These are phyloP conservation scores for Cyprinella venusta DNA, from an alignment of 2,797 vertebrate genomes.

Conservation along the genomic window DNA sequence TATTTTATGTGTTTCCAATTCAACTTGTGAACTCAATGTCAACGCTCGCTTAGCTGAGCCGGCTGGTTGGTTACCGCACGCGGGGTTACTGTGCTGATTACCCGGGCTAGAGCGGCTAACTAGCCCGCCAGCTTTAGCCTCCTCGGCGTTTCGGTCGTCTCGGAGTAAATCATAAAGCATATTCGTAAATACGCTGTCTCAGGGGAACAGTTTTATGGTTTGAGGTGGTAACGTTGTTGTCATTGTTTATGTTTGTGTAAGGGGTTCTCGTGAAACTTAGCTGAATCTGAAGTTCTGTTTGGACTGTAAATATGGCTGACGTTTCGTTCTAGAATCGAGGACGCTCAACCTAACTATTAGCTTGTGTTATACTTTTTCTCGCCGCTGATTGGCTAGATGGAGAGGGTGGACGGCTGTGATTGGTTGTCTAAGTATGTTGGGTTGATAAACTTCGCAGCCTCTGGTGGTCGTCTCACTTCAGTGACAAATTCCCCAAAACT, in stretches of 20 bases:
- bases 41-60: not conserved
- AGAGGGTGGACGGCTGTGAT: conserved; percentile 61
- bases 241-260: not conserved
- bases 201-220: not conserved
- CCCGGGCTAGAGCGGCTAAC: conserved; percentile 36
- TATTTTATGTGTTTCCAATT: not conserved
- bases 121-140: conserved; percentile 43
- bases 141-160: not conserved
- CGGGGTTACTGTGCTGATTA: conserved; percentile 11
- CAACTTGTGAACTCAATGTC: conserved; percentile 12
- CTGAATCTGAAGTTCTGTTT: conserved; percentile 53
- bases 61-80: not conserved
- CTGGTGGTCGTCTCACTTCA: conserved; percentile 50
- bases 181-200: not conserved
- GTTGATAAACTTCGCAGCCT: conserved; percentile 55
- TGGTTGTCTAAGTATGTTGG: conserved; percentile 62
- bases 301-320: conserved; percentile 84
- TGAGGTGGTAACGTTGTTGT: not conserved
- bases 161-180: not conserved
- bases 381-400: conserved; percentile 66
- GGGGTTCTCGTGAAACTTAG: conserved; percentile 25
- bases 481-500: conserved; percentile 62
- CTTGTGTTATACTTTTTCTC: conserved; percentile 50
- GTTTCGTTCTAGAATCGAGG: conserved; percentile 78
- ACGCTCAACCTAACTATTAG: conserved; percentile 65